phyloP scores from a whole-genome alignment of 2,888 invertebrate genomes.

The Parnassius mnemosyne region DNA sequence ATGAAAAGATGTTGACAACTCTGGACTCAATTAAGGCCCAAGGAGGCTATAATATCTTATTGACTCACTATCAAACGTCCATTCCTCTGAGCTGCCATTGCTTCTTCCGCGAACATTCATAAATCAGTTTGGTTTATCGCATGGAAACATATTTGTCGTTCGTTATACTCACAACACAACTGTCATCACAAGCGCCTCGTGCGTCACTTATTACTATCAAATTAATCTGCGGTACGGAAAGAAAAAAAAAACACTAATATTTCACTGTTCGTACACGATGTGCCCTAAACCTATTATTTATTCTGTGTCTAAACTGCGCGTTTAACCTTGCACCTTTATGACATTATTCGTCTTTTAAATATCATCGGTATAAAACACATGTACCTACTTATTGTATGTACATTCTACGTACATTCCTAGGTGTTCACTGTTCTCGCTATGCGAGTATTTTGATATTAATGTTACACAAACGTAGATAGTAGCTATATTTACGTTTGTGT shows the following conservation, averaged over 20 bases:
- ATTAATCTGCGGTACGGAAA: neutral
- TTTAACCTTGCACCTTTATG: too few relatives aligned
- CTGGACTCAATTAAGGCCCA: neutral
- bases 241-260: neutral
- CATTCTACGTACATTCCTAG: slow-evolving; percentile 1
- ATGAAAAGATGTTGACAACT: neutral
- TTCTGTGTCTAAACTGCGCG: too few relatives aligned
- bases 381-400: too few relatives aligned
- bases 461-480: neutral
- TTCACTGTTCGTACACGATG: too few relatives aligned
- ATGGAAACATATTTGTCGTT: neutral
- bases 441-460: slow-evolving; percentile 7
- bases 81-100: slow-evolving; percentile 53
- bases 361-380: too few relatives aligned
- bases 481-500: slow-evolving; percentile 9
- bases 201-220: neutral
- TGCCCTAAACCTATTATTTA: too few relatives aligned
- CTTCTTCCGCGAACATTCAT: slow-evolving; percentile 61
- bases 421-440: slow-evolving; percentile 16
- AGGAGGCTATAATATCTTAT: neutral
- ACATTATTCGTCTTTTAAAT: too few relatives aligned
- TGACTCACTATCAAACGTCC: slow-evolving; percentile 39
- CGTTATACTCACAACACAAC: slow-evolving; percentile 5
- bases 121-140: slow-evolving; percentile 1
- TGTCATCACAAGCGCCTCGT: neutral